Evolutionary conservation across 2,888 invertebrate genomes (phyloP).

Genomic region (Lasioglossum zephyrum): DNA sequence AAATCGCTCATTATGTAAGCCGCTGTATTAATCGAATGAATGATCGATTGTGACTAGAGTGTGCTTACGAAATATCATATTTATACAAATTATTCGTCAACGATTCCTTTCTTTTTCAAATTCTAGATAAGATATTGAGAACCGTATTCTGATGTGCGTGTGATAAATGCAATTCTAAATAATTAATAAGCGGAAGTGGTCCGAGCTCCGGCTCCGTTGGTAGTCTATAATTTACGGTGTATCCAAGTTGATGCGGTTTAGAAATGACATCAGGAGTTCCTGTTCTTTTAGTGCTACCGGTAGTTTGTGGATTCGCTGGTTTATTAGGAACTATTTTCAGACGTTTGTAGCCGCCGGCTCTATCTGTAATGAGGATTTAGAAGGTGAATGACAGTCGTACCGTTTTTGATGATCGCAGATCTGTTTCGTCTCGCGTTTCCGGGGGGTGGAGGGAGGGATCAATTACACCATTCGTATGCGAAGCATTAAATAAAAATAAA

Average conservation of each 20-base stretch:
- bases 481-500: not conserved
- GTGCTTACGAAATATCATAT: not conserved
- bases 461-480: not conserved
- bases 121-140: not conserved
- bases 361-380: conserved; percentile 42
- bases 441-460: not conserved
- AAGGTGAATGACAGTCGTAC: conserved; percentile 38
- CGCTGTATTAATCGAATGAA: not conserved
- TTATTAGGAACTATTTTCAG: conserved; percentile 58
- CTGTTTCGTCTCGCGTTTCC: not conserved
- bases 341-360: conserved; percentile 49
- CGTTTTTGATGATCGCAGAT: conserved; percentile 32
- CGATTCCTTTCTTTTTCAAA: not conserved
- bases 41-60: not conserved
- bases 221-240: conserved; percentile 6
- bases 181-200: not conserved
- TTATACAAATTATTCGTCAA: not conserved
- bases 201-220: not conserved
- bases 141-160: not conserved
- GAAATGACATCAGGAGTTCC: conserved; percentile 47
- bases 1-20: not conserved
- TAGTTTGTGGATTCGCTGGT: conserved; percentile 57
- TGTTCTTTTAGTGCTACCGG: conserved; percentile 55
- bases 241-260: conserved; percentile 14
- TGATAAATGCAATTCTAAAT: not conserved